phyloP scores from a whole-genome alignment of 2,888 invertebrate species.

The Caenorhabditis uteleia region DNA sequence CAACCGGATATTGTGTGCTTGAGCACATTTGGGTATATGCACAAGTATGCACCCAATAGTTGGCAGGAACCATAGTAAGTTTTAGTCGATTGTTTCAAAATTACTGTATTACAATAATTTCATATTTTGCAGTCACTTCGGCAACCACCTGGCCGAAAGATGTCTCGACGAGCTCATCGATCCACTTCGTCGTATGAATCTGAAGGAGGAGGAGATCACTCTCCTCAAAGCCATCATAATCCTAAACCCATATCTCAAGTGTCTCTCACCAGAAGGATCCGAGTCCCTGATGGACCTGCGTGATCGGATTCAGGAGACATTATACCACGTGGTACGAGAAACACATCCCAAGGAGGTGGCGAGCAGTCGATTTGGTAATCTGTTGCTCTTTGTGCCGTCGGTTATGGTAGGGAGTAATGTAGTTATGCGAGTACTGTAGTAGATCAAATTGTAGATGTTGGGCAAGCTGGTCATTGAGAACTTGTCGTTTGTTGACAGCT shows the following conservation, averaged over 20 bases:
- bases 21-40: constrained; percentile 63
- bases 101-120: background rate
- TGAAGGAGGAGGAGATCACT: constrained; percentile 66
- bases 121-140: constrained; percentile 59
- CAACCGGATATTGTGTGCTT: constrained; percentile 57
- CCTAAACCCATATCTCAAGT: constrained; percentile 63
- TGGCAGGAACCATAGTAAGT: constrained; percentile 61
- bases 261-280: constrained; percentile 58
- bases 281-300: constrained; percentile 66
- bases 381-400: constrained; percentile 64
- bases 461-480: constrained; percentile 65
- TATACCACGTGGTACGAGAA: constrained; percentile 66
- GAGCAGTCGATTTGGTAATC: constrained; percentile 66
- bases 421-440: too few species aligned
- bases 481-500: constrained; percentile 63
- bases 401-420: constrained; percentile 65
- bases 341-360: constrained; percentile 69
- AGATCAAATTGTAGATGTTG: constrained; percentile 61
- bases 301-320: constrained; percentile 64
- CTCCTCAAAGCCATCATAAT: constrained; percentile 66
- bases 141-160: constrained; percentile 64
- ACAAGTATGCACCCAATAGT: constrained; percentile 46
- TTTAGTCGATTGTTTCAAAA: background rate
- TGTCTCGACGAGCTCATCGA: constrained; percentile 65
- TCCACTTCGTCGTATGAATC: constrained; percentile 61